Percentiles rank a stretch among this genome's conserved stretches.
These are phyloP conservation scores for Opisthocomus hoazin DNA, from an alignment of 2,113 vertebrate genomes.

Conservation along the genomic window DNA sequence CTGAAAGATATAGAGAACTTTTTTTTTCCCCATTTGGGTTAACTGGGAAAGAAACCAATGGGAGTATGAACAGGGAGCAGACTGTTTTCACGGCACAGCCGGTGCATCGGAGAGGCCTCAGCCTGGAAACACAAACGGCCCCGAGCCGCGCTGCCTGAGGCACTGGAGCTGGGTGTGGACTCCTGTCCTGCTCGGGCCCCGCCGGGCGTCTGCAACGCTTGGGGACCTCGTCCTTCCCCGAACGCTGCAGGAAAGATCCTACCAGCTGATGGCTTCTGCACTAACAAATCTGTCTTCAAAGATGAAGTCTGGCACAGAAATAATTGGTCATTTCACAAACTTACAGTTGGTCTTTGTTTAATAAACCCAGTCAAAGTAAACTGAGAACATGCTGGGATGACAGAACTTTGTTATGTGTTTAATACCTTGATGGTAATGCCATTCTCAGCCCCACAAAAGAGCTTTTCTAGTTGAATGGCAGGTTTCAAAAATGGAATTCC, in stretches of 20 bases:
- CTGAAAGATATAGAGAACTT: background rate
- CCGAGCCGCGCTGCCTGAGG: background rate
- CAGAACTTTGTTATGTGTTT: background rate
- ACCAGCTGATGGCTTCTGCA: background rate
- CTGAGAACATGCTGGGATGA: background rate
- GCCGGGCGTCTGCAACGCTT: rapidly evolving
- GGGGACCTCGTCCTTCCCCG: background rate
- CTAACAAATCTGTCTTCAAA: background rate
- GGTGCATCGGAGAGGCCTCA: background rate
- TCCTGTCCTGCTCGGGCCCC: background rate
- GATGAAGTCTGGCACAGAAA: background rate
- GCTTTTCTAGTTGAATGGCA: background rate
- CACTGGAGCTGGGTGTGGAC: rapidly evolving
- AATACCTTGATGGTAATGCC: background rate
- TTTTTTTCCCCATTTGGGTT: background rate
- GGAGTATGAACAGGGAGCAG: background rate
- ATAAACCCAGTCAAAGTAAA: background rate
- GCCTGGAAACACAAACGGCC: background rate
- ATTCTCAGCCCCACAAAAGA: background rate
- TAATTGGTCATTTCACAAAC: background rate
- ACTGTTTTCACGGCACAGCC: background rate
- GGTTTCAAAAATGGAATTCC: background rate
- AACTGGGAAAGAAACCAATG: background rate
- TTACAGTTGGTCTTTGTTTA: background rate
- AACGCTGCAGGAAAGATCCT: background rate